Conservation (phyloP, 2,888 invertebrate species). For the Apomyelois bistriatella region DNA sequence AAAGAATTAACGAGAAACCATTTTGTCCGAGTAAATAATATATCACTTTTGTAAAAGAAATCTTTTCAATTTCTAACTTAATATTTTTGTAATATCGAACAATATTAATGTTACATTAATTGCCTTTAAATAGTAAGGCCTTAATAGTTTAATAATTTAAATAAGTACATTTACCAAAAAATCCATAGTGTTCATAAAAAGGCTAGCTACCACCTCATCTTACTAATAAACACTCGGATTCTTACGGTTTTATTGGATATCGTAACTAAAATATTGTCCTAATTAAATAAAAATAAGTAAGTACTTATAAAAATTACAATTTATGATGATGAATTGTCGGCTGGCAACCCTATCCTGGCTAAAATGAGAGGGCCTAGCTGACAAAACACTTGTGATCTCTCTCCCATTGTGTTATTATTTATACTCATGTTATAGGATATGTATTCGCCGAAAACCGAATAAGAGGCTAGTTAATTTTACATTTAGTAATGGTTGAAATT, state of each 20-base stretch:
- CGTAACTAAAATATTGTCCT: background rate
- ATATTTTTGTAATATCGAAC: background rate
- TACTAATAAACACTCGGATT: too few species aligned
- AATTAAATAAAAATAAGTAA: background rate
- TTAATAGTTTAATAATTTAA: too few species aligned
- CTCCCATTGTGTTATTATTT: slow-evolving; percentile 30
- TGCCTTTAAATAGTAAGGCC: too few species aligned
- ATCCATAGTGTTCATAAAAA: too few species aligned
- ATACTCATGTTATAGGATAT: slow-evolving; percentile 19
- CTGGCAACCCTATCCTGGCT: slow-evolving; percentile 31
- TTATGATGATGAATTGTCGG: slow-evolving; percentile 23
- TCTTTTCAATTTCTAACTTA: background rate
- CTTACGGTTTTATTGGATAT: too few species aligned
- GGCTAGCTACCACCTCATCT: too few species aligned
- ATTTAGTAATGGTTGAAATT: background rate
- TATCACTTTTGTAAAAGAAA: background rate
- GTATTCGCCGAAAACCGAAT: background rate
- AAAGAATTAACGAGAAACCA: background rate
- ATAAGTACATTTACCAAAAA: too few species aligned
- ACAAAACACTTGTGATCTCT: slow-evolving; percentile 33
- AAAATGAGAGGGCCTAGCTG: slow-evolving; percentile 33
- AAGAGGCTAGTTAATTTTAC: background rate
- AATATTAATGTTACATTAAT: background rate
- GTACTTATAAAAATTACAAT: background rate
- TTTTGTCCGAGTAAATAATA: background rate